These are phyloP conservation scores for Drosophila teissieri DNA, from an alignment of 1,140 invertebrate genomes.

Conservation along the genomic window DNA sequence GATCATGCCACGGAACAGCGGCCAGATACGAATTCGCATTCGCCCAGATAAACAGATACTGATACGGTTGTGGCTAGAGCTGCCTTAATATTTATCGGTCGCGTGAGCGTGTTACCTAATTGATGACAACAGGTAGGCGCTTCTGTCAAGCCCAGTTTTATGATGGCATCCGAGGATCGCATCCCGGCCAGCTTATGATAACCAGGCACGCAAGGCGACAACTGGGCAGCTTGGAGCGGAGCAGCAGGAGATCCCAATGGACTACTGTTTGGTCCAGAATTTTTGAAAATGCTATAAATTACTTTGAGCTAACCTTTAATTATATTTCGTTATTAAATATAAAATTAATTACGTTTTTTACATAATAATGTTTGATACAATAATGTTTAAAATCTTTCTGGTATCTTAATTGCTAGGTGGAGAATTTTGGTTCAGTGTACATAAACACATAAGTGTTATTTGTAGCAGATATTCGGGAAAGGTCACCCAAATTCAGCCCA, in stretches of 20 bases:
- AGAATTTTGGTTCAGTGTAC: neutral
- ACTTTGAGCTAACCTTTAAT: no score
- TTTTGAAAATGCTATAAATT: neutral
- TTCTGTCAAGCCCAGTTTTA: slow-evolving; percentile 66
- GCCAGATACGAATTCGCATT: slow-evolving; percentile 2
- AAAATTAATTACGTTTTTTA: no score
- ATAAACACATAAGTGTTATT: neutral
- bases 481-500: slow-evolving; percentile 10
- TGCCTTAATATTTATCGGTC: slow-evolving; percentile 78
- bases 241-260: slow-evolving; percentile 49
- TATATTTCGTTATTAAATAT: no score
- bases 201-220: slow-evolving; percentile 55
- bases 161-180: slow-evolving; percentile 37
- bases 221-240: slow-evolving; percentile 1
- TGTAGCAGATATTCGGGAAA: neutral
- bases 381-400: no score
- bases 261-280: slow-evolving; percentile 33
- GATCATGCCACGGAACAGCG: slow-evolving; percentile 53
- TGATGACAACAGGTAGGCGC: slow-evolving; percentile 84
- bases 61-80: neutral
- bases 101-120: slow-evolving; percentile 84
- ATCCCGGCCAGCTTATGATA: slow-evolving; percentile 56
- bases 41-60: slow-evolving; percentile 34
- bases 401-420: no score
- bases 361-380: no score